phyloP scores from a whole-genome alignment of 1,140 invertebrate genomes.

The Halesus radiatus region DNA sequence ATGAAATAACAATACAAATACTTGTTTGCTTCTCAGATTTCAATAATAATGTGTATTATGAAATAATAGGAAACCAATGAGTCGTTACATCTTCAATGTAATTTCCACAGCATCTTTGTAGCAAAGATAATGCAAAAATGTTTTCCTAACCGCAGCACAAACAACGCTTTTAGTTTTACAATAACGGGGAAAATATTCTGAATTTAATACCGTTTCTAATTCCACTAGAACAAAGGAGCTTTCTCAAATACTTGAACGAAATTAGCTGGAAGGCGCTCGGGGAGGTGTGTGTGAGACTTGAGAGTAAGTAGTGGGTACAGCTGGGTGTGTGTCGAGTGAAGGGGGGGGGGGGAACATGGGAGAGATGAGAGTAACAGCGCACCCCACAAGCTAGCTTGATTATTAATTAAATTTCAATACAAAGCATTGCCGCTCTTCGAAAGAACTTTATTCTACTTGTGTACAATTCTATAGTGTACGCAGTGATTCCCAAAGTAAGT shows the following conservation, averaged over 20 bases:
- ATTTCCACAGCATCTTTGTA: too few relatives aligned
- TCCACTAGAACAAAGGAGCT: constrained; percentile 15
- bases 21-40: too few relatives aligned
- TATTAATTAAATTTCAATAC: constrained; percentile 59
- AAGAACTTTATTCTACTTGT: constrained; percentile 5
- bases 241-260: constrained; percentile 26
- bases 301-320: not conserved
- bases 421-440: constrained; percentile 42
- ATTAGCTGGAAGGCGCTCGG: constrained; percentile 2
- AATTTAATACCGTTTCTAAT: constrained; percentile 7
- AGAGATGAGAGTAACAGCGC: constrained; percentile 15
- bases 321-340: not conserved
- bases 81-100: too few relatives aligned
- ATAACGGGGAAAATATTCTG: not conserved
- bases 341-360: not conserved
- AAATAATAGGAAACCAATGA: too few relatives aligned
- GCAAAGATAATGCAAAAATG: too few relatives aligned
- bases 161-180: too few relatives aligned
- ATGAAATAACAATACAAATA: too few relatives aligned
- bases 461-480: too few relatives aligned
- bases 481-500: too few relatives aligned
- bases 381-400: constrained; percentile 46
- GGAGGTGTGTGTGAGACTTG: not conserved
- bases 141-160: too few relatives aligned
- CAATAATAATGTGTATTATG: too few relatives aligned